phyloP scores from a whole-genome alignment of 2,888 invertebrate species.

The Strigamia maritima region DNA sequence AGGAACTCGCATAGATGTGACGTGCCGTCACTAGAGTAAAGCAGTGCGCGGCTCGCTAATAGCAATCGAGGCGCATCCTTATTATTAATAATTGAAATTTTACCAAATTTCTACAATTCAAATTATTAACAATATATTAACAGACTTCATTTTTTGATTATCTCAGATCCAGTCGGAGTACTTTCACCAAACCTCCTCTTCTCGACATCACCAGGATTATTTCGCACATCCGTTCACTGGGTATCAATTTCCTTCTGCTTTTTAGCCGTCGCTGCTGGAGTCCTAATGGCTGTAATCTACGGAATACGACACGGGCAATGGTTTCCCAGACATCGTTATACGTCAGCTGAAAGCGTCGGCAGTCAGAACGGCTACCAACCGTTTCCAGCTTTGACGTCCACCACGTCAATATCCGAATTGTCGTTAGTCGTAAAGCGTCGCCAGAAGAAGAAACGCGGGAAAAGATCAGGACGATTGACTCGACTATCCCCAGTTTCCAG shows the following conservation, averaged over 20 bases:
- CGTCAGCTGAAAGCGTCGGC: background rate
- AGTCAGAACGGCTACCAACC: conserved; percentile 34
- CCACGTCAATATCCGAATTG: conserved; percentile 40
- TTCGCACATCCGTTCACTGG: conserved; percentile 28
- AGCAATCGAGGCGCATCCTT: too few species aligned
- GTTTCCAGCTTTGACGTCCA: conserved; percentile 39
- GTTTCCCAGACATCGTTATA: background rate
- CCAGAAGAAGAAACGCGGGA: background rate
- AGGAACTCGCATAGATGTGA: too few species aligned
- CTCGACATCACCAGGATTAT: background rate
- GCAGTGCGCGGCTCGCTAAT: too few species aligned
- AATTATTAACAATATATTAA: too few species aligned
- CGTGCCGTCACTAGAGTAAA: too few species aligned
- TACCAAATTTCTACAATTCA: too few species aligned
- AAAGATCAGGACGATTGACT: background rate
- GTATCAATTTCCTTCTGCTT: background rate
- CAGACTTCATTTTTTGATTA: too few species aligned
- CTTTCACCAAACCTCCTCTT: background rate
- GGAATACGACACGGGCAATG: background rate
- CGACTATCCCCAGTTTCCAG: conserved; percentile 20
- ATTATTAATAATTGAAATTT: too few species aligned
- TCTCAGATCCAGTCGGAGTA: background rate
- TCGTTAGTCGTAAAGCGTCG: conserved; percentile 33
- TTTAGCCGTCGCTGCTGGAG: background rate
- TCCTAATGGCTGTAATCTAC: background rate